Evolutionary conservation across 2,888 invertebrate species (phyloP), one percentile per base, ranked within the genome.

Genomic region (Callinectes sapidus): DNA sequence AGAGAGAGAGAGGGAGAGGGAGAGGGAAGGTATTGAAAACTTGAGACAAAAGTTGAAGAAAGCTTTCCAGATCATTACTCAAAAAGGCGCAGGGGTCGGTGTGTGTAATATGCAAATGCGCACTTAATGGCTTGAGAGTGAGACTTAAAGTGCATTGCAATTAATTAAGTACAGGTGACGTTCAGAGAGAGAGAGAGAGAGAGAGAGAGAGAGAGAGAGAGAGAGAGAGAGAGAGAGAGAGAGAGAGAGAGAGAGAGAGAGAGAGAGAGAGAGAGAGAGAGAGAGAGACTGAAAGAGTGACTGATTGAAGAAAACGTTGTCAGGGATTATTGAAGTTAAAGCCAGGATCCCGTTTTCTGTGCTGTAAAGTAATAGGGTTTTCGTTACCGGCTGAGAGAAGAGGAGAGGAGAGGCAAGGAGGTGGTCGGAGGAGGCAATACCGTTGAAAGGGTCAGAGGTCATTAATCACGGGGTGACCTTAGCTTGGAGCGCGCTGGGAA

Each of bases 1-100:
- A 89, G 89, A 54, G 89, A 89, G 89, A 89, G 89, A 89, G 61
- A 61, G 32, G 61, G 61, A 61, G 61, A 61, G 66, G 35, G 66
- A 89, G 89, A 66, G 32, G n/a, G 35, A 18, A n/a, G 39, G 48
- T n/a, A 42, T 42, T 48, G 42, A 54, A n/a, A 87, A 81, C 81
- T 81, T 28, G 32, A 35, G 39, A 35, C 23, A n/a, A 16, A 32
- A 48, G 42, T 42, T 35, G 32, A 39, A 35, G 86, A 48, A 23
- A 16, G 48, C 54, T 42, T 87, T 86, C 28, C 13, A 35, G 81
- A 35, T 35, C 32, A 35, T 71, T 71, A 81, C 32, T 81, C 81
- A 81, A 81, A n/a, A 81, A 35, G 23, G 10, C 13, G 35, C 1
- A 35, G 14, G 14, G 32, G 32, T 16, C 35, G 32, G 32, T 14